Conservation (phyloP, 2,888 invertebrate genomes). For the Zhengitettix transpicula region DNA sequence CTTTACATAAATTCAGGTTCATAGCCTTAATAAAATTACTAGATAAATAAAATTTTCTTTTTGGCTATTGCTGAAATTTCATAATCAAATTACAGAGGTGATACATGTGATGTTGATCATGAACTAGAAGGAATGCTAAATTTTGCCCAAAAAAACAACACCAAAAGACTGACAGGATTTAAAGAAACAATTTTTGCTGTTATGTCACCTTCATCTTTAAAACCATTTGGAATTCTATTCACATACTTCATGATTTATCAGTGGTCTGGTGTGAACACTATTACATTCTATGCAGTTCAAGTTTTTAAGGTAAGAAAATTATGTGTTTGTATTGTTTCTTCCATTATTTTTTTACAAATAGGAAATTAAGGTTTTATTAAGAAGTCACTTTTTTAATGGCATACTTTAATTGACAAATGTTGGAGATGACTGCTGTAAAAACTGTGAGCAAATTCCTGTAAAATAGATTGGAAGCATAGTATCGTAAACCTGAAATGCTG, state of each 20-base stretch:
- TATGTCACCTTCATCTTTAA: constrained; percentile 41
- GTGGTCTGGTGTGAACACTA: constrained; percentile 50
- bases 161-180: constrained; percentile 22
- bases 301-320: constrained; percentile 34
- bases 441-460: too few species aligned
- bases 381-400: too few species aligned
- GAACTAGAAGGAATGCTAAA: constrained; percentile 42
- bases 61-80: not conserved
- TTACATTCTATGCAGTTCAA: constrained; percentile 51
- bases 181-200: constrained; percentile 34
- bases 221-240: constrained; percentile 32
- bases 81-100: constrained; percentile 27
- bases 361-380: too few species aligned
- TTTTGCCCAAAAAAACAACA: constrained; percentile 45
- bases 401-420: too few species aligned
- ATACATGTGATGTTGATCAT: constrained; percentile 36
- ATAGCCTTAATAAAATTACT: not conserved
- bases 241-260: constrained; percentile 44
- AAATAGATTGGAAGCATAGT: too few species aligned
- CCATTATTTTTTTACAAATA: too few species aligned
- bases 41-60: not conserved
- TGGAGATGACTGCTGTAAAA: too few species aligned
- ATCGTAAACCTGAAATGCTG: too few species aligned
- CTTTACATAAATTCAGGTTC: constrained; percentile 32
- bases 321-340: too few species aligned